Evolutionary conservation across 1,140 invertebrate genomes (phyloP), one percentile per base, ranked within the genome.

Genomic region (Paracyclopina nana): DNA sequence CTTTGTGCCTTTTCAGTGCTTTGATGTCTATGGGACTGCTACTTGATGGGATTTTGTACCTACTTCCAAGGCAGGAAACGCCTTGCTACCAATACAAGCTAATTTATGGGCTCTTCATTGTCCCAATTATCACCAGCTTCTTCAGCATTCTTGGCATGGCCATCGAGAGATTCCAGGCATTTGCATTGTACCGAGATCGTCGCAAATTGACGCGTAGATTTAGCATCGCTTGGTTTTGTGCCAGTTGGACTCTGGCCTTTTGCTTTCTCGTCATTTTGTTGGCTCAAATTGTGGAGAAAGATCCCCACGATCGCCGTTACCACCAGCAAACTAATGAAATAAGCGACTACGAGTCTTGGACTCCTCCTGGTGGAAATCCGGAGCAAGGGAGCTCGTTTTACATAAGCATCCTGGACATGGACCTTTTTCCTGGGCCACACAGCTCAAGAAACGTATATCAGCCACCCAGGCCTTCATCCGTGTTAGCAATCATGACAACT

Each of bases 61-160:
- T 50, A 38, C 14, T 50, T 20, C 48, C 48, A 2, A 38, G 14
- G 4, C 22, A 30, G 11, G 48, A 50, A 24, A 50, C 29, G 4
- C 48, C 48, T 2, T 50, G 48, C 14, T 50, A 50, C 22, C 48
- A 50, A 22, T 50, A 50, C 25, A 50, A 38, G 16, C 30, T 50
- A 9, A 24, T 50, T 2, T 50, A 50, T 14, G 48, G 48, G 9
- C 31, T 50, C 3, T 50, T 30, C 24, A 29, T 50, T 8, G 48
- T 50, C 38, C 48, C 48, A 4, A 50, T 50, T 24, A 30, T 38
- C 1, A 50, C 48, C 29, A 38, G 48, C 38, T 50, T 50, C 48
- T 50, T 50, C 24, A 38, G 29, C n/a, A 29, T 50, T 40, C 30
- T 50, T 9, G 48, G 48, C 29, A 50, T 50, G 48, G 48, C 48